Evolutionary conservation across 2,888 invertebrate species (phyloP).

Genomic region (Micropterix aruncella): DNA sequence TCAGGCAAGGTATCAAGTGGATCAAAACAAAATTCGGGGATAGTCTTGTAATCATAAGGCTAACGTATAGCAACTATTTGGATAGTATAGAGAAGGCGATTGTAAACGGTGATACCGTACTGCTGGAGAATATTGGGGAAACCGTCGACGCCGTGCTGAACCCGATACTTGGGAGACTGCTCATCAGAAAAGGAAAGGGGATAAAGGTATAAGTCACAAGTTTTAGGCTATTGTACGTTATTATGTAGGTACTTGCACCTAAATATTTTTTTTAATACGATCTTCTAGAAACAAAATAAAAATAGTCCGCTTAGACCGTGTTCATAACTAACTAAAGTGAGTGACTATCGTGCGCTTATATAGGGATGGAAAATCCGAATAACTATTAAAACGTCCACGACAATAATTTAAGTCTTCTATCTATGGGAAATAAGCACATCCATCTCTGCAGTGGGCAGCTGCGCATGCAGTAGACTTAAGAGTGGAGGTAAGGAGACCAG

Average conservation of each 20-base stretch:
- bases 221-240: constrained; percentile 1
- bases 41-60: constrained; percentile 54
- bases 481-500: too few relatives aligned
- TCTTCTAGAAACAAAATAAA: too few relatives aligned
- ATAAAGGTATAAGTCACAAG: constrained; percentile 31
- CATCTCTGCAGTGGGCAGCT: too few relatives aligned
- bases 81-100: constrained; percentile 69
- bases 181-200: constrained; percentile 75
- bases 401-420: too few relatives aligned
- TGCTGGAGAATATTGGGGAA: constrained; percentile 87
- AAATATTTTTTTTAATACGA: neutral
- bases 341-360: constrained; percentile 1
- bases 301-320: too few relatives aligned
- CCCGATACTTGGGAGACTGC: constrained; percentile 72
- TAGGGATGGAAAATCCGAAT: too few relatives aligned
- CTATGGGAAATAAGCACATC: too few relatives aligned
- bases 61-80: constrained; percentile 71
- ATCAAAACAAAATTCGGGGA: constrained; percentile 78
- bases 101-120: constrained; percentile 55
- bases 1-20: constrained; percentile 83
- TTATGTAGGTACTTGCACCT: neutral
- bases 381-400: too few relatives aligned
- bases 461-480: too few relatives aligned
- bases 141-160: constrained; percentile 82
- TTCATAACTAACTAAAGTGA: neutral